phyloP scores from a whole-genome alignment of 2,888 invertebrate species.

The Aquatica leii region DNA sequence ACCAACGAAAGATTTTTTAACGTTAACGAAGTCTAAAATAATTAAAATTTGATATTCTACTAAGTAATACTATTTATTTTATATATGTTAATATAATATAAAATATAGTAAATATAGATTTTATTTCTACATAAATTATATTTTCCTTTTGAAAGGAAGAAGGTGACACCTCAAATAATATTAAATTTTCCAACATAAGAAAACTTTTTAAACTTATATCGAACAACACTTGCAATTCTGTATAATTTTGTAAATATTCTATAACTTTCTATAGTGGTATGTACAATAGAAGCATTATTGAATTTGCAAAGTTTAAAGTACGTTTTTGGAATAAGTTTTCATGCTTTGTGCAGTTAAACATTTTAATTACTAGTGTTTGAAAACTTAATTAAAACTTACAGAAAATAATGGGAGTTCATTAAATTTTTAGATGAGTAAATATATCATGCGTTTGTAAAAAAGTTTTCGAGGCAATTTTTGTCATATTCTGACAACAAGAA shows the following conservation, averaged over 20 bases:
- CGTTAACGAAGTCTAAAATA: too few relatives aligned
- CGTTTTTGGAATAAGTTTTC: neutral
- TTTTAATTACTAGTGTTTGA: too few relatives aligned
- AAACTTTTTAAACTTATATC: conserved; percentile 3
- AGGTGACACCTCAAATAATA: conserved; percentile 12
- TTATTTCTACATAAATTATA: too few relatives aligned
- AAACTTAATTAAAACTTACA: too few relatives aligned
- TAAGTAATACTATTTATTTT: too few relatives aligned
- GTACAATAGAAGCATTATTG: neutral
- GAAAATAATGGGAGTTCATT: too few relatives aligned
- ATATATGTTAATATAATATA: too few relatives aligned
- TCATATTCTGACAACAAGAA: neutral
- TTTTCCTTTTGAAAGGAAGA: neutral
- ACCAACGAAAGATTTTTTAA: too few relatives aligned
- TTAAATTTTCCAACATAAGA: conserved; percentile 3
- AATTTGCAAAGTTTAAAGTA: neutral
- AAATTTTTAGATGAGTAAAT: too few relatives aligned
- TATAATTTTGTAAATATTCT: conserved; percentile 22
- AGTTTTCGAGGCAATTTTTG: neutral
- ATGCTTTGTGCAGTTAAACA: too few relatives aligned
- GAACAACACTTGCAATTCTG: conserved; percentile 7
- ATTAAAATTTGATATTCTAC: too few relatives aligned
- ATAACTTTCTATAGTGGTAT: conserved; percentile 1
- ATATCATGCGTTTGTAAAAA: neutral
- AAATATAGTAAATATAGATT: too few relatives aligned